Evolutionary conservation across 2,888 invertebrate species (phyloP).

Genomic region (Hesperia comma): DNA sequence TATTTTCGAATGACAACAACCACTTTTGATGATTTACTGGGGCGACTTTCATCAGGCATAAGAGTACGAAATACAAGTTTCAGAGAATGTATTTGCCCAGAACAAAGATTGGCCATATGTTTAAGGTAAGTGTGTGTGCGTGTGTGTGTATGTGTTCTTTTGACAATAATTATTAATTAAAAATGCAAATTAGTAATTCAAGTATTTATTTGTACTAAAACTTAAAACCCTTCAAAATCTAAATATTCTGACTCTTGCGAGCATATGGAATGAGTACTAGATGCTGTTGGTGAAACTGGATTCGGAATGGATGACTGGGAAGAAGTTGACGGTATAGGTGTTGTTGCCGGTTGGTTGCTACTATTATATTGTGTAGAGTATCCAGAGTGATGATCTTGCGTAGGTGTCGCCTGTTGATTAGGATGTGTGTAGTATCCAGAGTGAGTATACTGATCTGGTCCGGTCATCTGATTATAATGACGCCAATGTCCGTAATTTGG

Average conservation of each 20-base stretch:
- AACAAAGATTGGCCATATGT: too few relatives aligned
- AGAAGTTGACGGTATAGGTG: slow-evolving; percentile 35
- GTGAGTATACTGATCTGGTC: slow-evolving; percentile 47
- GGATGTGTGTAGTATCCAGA: slow-evolving; percentile 42
- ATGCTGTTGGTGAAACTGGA: slow-evolving; percentile 47
- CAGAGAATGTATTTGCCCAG: too few relatives aligned
- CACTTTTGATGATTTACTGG: too few relatives aligned
- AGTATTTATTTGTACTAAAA: slow-evolving; percentile 49
- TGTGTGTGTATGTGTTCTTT: neutral
- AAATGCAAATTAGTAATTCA: slow-evolving; percentile 45
- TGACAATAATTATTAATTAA: slow-evolving; percentile 38
- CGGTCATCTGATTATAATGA: slow-evolving; percentile 43
- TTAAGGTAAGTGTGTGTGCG: slow-evolving; percentile 13
- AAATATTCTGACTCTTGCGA: slow-evolving; percentile 46
- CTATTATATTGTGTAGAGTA: slow-evolving; percentile 35
- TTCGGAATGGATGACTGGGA: slow-evolving; percentile 41
- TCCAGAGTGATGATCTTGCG: slow-evolving; percentile 50
- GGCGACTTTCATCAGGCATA: too few relatives aligned
- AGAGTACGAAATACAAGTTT: too few relatives aligned
- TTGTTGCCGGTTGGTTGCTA: slow-evolving; percentile 19
- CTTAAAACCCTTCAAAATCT: slow-evolving; percentile 49
- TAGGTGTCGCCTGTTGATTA: slow-evolving; percentile 47
- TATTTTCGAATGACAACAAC: too few relatives aligned
- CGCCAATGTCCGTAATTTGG: slow-evolving; percentile 50
- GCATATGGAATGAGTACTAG: slow-evolving; percentile 46